A percentile compares a stretch with the other conserved stretches of the same genome.
Evolutionary conservation across 2,797 vertebrate species (phyloP).

Genomic region (Ambastaia sidthimunki): DNA sequence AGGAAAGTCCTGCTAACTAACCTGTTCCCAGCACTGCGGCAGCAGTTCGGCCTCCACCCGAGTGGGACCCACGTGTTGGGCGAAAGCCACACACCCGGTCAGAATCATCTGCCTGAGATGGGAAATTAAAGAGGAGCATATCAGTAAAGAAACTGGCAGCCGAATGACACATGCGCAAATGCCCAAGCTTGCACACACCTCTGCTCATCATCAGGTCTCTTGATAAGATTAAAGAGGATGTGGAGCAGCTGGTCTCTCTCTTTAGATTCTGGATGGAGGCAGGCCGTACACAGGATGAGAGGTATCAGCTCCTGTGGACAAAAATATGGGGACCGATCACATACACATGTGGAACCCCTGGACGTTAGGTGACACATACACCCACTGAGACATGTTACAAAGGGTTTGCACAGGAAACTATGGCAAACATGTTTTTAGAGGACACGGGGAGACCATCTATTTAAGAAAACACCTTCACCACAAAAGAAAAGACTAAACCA

Average conservation of each 20-base stretch:
- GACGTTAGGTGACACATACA: slow-evolving; percentile 30
- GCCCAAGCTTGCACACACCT: slow-evolving; percentile 77
- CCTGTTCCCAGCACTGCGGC: slow-evolving; percentile 99
- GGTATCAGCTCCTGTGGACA: slow-evolving; percentile 91
- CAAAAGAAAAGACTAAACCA: slow-evolving; percentile 31
- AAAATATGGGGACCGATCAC: slow-evolving; percentile 41
- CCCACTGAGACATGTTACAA: not conserved
- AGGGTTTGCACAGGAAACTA: slow-evolving; percentile 21
- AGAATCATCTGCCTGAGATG: slow-evolving; percentile 94
- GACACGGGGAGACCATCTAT: not conserved
- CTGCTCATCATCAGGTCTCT: slow-evolving; percentile 97
- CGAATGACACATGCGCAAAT: slow-evolving; percentile 22
- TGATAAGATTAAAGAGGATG: slow-evolving; percentile 98
- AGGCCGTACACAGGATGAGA: slow-evolving; percentile 97
- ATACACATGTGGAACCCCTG: not conserved
- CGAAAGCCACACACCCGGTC: slow-evolving; percentile 97
- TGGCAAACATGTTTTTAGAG: slow-evolving; percentile 20
- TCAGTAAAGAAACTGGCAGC: not conserved
- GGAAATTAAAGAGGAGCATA: slow-evolving; percentile 30
- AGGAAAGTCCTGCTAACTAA: slow-evolving; percentile 64
- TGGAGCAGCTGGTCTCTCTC: slow-evolving; percentile 98
- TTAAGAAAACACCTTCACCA: slow-evolving; percentile 21
- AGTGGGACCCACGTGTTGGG: slow-evolving; percentile 94
- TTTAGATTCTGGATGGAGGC: slow-evolving; percentile 97
- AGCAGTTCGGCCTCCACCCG: slow-evolving; percentile 98